phyloP scores from a whole-genome alignment of 2,888 invertebrate species.

The Trichopoda pennipes region DNA sequence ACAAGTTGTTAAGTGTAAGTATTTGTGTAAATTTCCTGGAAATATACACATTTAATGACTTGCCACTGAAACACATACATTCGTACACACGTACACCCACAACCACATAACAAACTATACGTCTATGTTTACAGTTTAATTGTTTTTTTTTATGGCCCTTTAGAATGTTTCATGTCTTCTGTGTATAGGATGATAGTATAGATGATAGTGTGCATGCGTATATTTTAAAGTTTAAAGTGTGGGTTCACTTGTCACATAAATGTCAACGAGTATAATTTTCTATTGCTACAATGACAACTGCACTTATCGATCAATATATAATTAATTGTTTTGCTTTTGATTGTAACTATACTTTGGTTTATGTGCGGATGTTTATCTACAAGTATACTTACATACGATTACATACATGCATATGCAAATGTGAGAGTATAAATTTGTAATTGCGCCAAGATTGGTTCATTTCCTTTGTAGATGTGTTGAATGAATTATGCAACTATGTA shows the following conservation, averaged over 20 bases:
- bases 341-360: not conserved
- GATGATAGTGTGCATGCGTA: not conserved
- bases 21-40: constrained; percentile 51
- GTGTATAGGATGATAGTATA: too few species aligned
- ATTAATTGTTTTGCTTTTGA: constrained; percentile 58
- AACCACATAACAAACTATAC: not conserved
- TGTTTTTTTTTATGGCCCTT: constrained; percentile 1
- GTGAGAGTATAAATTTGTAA: constrained; percentile 7
- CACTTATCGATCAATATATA: constrained; percentile 66
- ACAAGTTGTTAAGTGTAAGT: constrained; percentile 32
- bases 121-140: constrained; percentile 1
- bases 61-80: constrained; percentile 27
- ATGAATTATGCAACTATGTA: not conserved
- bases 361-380: not conserved
- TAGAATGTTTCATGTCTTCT: not conserved
- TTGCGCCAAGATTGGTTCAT: constrained; percentile 48
- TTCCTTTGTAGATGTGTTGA: constrained; percentile 31
- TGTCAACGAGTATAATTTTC: constrained; percentile 61
- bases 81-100: not conserved
- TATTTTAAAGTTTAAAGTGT: constrained; percentile 39
- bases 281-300: constrained; percentile 49
- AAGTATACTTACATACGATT: too few species aligned
- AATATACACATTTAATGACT: constrained; percentile 38
- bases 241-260: constrained; percentile 66
- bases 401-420: not conserved